These are phyloP conservation scores for Epirrhoe tristata DNA, from an alignment of 2,888 invertebrate species.

Conservation along the genomic window DNA sequence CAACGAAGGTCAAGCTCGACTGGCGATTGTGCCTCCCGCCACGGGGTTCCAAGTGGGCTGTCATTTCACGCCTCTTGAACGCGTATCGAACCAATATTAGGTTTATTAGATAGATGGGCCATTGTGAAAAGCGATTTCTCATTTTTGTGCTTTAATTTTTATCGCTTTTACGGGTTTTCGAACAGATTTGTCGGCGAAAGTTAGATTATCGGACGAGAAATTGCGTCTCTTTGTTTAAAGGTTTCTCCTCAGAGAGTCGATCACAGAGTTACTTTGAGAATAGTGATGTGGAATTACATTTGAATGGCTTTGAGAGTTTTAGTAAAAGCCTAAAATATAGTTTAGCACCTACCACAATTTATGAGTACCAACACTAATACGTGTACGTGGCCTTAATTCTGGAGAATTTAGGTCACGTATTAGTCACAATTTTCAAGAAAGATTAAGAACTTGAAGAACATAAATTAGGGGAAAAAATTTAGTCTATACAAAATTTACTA, in stretches of 20 bases:
- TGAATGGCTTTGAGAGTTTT: neutral
- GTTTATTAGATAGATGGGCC: slow-evolving; percentile 82
- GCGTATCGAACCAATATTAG: slow-evolving; percentile 83
- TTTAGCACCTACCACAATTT: neutral
- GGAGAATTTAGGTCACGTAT: no score
- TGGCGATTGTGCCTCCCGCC: slow-evolving; percentile 57
- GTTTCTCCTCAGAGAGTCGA: neutral
- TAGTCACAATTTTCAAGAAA: no score
- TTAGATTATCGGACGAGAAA: slow-evolving; percentile 34
- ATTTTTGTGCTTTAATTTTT: slow-evolving; percentile 64
- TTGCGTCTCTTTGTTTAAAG: slow-evolving; percentile 15
- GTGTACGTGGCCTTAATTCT: no score
- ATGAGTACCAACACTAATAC: no score
- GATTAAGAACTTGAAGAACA: neutral
- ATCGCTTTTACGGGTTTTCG: slow-evolving; percentile 53
- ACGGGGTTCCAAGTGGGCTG: slow-evolving; percentile 58
- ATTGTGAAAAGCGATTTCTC: slow-evolving; percentile 73
- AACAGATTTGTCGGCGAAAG: slow-evolving; percentile 47
- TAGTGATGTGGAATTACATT: neutral
- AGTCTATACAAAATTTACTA: slow-evolving; percentile 21
- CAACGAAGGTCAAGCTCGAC: slow-evolving; percentile 58
- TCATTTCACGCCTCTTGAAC: slow-evolving; percentile 83
- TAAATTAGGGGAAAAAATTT: slow-evolving; percentile 8
- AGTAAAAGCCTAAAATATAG: neutral
- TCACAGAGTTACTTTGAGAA: neutral